A percentile compares a stretch with the other conserved stretches of the same genome.
Conservation (phyloP, 2,113 vertebrate species). For the Urocitellus parryii region DNA sequence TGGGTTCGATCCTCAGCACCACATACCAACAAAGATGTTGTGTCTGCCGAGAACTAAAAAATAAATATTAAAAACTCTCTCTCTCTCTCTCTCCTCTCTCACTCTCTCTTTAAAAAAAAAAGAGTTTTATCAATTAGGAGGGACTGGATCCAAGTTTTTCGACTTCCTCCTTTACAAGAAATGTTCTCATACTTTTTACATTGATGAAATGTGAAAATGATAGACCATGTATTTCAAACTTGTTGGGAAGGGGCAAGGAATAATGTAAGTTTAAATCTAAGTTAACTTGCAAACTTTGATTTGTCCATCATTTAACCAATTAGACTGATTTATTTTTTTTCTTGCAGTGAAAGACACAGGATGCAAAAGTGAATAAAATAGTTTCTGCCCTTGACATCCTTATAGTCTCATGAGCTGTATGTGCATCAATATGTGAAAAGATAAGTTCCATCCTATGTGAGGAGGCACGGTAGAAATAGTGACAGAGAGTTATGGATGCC, state of each 20-base stretch:
- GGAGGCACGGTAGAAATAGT: not conserved
- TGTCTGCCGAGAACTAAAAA: no score
- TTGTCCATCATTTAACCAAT: not conserved
- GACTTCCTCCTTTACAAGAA: not conserved
- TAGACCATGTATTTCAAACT: not conserved
- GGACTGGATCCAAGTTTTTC: not conserved
- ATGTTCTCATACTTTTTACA: not conserved
- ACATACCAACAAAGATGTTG: no score
- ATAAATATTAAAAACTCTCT: no score
- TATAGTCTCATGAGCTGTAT: not conserved
- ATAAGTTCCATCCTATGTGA: not conserved
- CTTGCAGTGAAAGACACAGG: not conserved
- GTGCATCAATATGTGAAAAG: not conserved
- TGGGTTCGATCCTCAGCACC: no score
- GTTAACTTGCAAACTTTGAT: not conserved
- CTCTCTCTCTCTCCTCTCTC: no score
- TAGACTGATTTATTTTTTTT: not conserved
- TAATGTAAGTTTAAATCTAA: constrained; percentile 16
- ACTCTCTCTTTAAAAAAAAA: no score
- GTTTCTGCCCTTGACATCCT: not conserved
- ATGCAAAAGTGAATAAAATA: not conserved
- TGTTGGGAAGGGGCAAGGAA: not conserved
- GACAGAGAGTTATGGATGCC: not conserved
- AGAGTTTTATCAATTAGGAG: not conserved
- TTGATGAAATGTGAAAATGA: not conserved